Evolutionary conservation across 2,888 invertebrate species (phyloP).

Genomic region (Caenorhabditis afra): DNA sequence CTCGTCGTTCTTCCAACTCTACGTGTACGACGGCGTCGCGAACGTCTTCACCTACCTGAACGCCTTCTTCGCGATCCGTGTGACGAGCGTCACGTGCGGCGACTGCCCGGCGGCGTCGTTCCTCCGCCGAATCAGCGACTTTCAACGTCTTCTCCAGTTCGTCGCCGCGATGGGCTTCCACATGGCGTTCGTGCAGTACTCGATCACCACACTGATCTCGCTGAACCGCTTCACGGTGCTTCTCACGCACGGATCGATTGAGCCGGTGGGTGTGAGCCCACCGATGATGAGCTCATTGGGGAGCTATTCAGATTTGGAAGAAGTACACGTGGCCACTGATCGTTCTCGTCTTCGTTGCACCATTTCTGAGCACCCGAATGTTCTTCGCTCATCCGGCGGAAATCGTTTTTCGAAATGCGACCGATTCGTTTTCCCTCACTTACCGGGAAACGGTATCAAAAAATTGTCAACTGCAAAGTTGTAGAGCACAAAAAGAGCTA

Average conservation of each 20-base stretch:
- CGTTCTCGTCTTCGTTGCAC: conserved; percentile 6
- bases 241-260: conserved; percentile 4
- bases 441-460: too few species aligned
- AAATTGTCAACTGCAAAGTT: too few species aligned
- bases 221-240: conserved; percentile 21
- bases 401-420: background rate
- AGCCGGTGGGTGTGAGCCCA: conserved; percentile 22
- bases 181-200: conserved; percentile 39
- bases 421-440: background rate
- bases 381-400: conserved; percentile 10
- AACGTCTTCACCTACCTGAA: conserved; percentile 2
- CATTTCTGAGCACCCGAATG: conserved; percentile 14
- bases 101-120: background rate
- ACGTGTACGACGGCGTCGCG: conserved; percentile 11
- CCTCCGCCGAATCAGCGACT: conserved; percentile 3
- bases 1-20: conserved; percentile 20
- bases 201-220: conserved; percentile 20
- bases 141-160: background rate
- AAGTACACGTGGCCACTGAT: conserved; percentile 15
- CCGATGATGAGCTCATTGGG: too few species aligned
- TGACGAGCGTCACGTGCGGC: conserved; percentile 7
- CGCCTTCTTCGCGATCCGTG: background rate
- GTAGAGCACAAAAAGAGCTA: too few species aligned
- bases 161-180: conserved; percentile 15
- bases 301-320: conserved; percentile 22